Base-by-base conservation (phyloP, 1,140 invertebrate species). In the Ceratitis capitata region DNA sequence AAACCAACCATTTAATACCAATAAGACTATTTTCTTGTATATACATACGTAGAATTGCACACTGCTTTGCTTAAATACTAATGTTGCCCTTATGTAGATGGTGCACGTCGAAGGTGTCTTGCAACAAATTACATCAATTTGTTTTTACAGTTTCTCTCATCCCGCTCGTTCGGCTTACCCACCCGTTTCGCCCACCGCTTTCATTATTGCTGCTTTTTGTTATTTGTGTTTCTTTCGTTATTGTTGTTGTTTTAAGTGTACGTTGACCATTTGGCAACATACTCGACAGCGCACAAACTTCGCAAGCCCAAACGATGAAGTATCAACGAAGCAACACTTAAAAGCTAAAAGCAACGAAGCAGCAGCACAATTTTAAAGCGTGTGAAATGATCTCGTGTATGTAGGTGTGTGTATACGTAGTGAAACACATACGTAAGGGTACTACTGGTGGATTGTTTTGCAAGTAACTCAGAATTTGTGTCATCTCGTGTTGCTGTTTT, bases 81-180 rank as follows among this genome's bases (percentile, higher is more conserved):
- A n/a, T n/a, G n/a, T n/a, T n/a, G n/a, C n/a, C n/a, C n/a, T n/a
- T n/a, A n/a, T n/a, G n/a, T n/a, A n/a, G n/a, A n/a, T 69, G 32
- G 35, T 29, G 32, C 35, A 32, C 61, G 61, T 35, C 32, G 39
- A 69, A 69, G 61, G 61, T 69, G 61, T n/a, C 61, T 19, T 69
- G 29, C 61, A 39, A 69, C 61, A 69, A 69, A 69, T n/a, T n/a
- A n/a, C 61, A 69, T 35, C 58, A 61, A 69, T 69, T 69, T 69
- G 29, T 39, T 69, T 69, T 19, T 32, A 69, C 39, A 69, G 29
- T 69, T 69, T 69, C 29, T 6, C 29, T 23, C 19, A 56, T n/a
- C 51, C 10, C n/a, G n/a, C n/a, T n/a, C n/a, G n/a, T n/a, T n/a
- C n/a, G n/a, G n/a, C n/a, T n/a, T n/a, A n/a, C n/a, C n/a, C n/a